Base-by-base conservation (phyloP, 1,140 invertebrate species). In the Drosophila hydei region DNA sequence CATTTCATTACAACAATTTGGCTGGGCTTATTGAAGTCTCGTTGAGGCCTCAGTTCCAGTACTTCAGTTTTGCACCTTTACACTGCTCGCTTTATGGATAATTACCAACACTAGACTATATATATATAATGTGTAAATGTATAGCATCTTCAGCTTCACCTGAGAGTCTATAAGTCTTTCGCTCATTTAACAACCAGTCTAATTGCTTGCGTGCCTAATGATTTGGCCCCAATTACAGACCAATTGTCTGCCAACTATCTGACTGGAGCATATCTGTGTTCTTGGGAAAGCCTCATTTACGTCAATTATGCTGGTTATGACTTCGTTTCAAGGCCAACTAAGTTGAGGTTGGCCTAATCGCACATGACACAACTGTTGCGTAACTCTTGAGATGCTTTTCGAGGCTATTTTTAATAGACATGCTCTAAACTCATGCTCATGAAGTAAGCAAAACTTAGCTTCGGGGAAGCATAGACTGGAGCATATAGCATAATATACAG, bases 221-320 rank as follows among this genome's bases (percentile, higher is more conserved):
- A 61, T 68, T 48, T 51, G 48, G 48, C 48, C 48, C 14, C 48
- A 51, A 51, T 51, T 51, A 51, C 48, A 51, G 48, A 23, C 48
- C 38, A 16, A 27, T 51, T 16, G 14, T 9, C 48, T 14, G 23
- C 23, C 55, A 19, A 3, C 40, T 42, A 36, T 16, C 0, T 18
- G n/a, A 21, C 36, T 43, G 54, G 9, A 56, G 21, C 9, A 3
- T 38, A 1, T 11, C 2, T 25, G 23, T 56, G 38, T 56, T 56
- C 54, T 56, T 43, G 9, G 16, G 38, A 43, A 27, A 42, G 54
- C 21, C 27, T 42, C 14, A 16, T 43, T 56, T 56, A 42, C 23
- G 19, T 14, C 54, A 56, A 56, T 56, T 56, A 56, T 43, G 38
- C 14, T 56, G 54, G 38, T 38, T 38, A 65, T 48, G 51, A 58